phyloP scores from a whole-genome alignment of 2,888 invertebrate genomes.

The Cryptocheilus praepositus region DNA sequence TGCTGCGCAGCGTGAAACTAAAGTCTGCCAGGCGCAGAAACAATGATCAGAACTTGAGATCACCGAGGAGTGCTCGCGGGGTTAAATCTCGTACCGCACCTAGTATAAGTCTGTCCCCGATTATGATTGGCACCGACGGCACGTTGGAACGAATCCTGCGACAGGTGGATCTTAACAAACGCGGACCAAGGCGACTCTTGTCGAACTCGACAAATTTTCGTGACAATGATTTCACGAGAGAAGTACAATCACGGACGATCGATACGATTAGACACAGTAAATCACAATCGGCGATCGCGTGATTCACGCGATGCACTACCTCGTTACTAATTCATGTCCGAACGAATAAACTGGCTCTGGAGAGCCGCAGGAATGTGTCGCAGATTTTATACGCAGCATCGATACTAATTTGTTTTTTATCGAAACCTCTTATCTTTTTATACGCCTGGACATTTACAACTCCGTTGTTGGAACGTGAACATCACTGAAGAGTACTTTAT shows the following conservation, averaged over 20 bases:
- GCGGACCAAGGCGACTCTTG: conserved; percentile 42
- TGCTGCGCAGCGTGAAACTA: conserved; percentile 70
- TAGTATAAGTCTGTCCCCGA: conserved; percentile 59
- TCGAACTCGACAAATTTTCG: conserved; percentile 32
- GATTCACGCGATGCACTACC: no score
- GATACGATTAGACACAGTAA: conserved; percentile 40
- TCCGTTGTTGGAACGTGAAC: not conserved
- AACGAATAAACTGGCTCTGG: no score
- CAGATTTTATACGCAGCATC: no score
- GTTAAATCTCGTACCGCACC: conserved; percentile 48
- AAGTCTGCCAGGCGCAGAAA: conserved; percentile 63
- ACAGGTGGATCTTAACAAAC: conserved; percentile 56
- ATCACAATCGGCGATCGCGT: conserved; percentile 36
- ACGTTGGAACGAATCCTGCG: conserved; percentile 57
- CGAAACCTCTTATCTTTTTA: not conserved
- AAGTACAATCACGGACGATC: conserved; percentile 38
- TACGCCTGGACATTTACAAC: not conserved
- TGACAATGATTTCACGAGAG: conserved; percentile 44
- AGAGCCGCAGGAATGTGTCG: no score
- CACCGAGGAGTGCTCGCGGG: conserved; percentile 57
- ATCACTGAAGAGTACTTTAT: not conserved
- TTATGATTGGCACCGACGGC: conserved; percentile 52
- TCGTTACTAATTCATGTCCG: no score
- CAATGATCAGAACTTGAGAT: conserved; percentile 52
- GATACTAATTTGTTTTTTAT: not conserved